A percentile compares a stretch with the other conserved stretches of the same genome.
phyloP scores from a whole-genome alignment of 1,140 invertebrate genomes.

The Eumaeus atala region DNA sequence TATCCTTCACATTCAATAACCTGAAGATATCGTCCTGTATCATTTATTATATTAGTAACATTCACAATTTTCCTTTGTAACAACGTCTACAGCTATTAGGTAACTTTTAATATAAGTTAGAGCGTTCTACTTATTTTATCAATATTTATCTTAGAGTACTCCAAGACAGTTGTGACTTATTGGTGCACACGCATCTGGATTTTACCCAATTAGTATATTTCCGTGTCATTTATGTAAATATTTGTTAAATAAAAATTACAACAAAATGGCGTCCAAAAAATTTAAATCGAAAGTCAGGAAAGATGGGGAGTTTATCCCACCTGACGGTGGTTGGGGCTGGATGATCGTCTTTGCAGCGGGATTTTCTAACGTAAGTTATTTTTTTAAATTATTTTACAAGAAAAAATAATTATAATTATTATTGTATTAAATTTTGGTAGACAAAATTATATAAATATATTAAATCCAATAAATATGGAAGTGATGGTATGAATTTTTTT shows the following conservation, averaged over 20 bases:
- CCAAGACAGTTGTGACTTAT: constrained; percentile 3
- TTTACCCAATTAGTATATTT: not conserved
- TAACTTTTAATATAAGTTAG: constrained; percentile 17
- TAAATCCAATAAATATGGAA: too few species aligned
- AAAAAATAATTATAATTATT: too few species aligned
- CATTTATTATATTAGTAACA: not conserved
- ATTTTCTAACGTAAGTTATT: constrained; percentile 76
- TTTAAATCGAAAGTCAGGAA: constrained; percentile 47
- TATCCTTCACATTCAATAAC: not conserved
- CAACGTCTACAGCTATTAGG: constrained; percentile 8
- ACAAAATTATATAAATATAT: too few species aligned
- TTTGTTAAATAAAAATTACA: constrained; percentile 21
- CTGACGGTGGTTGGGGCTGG: constrained; percentile 83
- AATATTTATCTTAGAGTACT: constrained; percentile 20
- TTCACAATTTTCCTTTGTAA: not conserved
- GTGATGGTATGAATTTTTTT: too few species aligned
- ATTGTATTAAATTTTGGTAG: too few species aligned
- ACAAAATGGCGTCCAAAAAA: constrained; percentile 43
- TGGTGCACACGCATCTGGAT: not conserved
- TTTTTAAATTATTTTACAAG: too few species aligned
- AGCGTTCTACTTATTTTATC: constrained; percentile 20
- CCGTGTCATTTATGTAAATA: constrained; percentile 5
- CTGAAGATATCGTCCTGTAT: not conserved
- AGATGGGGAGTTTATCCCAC: constrained; percentile 71
- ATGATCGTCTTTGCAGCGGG: constrained; percentile 77